phyloP scores from a whole-genome alignment of 2,888 invertebrate species.

The Pimpla rufipes region DNA sequence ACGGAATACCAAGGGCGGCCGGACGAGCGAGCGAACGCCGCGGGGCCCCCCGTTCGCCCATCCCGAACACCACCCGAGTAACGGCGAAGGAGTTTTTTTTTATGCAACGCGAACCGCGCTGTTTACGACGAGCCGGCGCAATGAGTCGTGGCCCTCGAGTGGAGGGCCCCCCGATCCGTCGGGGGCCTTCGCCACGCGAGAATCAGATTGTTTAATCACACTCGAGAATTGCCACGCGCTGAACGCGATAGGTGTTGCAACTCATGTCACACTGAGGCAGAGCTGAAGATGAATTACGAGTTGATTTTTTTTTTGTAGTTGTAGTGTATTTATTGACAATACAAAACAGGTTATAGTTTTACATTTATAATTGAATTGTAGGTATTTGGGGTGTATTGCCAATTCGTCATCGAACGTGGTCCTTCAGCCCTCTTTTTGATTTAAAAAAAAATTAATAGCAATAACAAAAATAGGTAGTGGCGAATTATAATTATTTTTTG shows the following conservation, averaged over 20 bases:
- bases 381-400: too few species aligned
- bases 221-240: not conserved
- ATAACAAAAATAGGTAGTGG: too few species aligned
- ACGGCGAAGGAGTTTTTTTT: constrained; percentile 28
- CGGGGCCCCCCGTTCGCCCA: constrained; percentile 18
- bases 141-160: not conserved
- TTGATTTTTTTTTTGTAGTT: too few species aligned
- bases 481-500: too few species aligned
- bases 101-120: constrained; percentile 6
- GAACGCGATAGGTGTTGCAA: not conserved
- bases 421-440: too few species aligned
- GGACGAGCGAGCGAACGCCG: not conserved
- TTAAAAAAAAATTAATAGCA: too few species aligned
- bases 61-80: constrained; percentile 3
- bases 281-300: not conserved
- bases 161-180: too few species aligned
- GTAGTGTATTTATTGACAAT: too few species aligned
- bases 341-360: too few species aligned
- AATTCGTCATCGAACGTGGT: too few species aligned
- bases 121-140: constrained; percentile 32
- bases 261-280: not conserved
- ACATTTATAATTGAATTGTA: too few species aligned
- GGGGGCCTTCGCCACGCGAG: not conserved
- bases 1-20: constrained; percentile 1
- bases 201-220: constrained; percentile 5